These are phyloP conservation scores for Drosophila ironensis DNA, from an alignment of 1,140 invertebrate genomes.

Conservation along the genomic window DNA sequence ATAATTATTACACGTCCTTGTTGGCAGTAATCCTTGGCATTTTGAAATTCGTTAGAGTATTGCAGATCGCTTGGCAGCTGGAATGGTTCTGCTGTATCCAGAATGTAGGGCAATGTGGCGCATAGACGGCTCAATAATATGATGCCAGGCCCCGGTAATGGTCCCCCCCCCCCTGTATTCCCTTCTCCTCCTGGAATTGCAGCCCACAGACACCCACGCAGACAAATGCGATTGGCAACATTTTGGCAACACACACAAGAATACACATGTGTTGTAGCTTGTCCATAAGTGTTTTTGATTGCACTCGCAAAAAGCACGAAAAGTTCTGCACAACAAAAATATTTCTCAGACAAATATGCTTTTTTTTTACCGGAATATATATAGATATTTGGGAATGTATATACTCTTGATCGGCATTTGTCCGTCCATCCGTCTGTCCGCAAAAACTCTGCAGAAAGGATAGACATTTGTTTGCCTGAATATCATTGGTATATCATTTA, in stretches of 20 bases:
- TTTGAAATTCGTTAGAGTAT: too few species aligned
- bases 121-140: conserved; percentile 77
- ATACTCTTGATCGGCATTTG: too few species aligned
- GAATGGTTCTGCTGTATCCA: too few species aligned
- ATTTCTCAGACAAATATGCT: neutral
- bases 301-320: neutral
- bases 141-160: conserved; percentile 32
- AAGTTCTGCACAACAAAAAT: neutral
- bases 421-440: too few species aligned
- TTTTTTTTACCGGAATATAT: too few species aligned
- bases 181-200: conserved; percentile 26
- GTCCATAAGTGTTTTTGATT: conserved; percentile 59
- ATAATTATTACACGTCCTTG: too few species aligned
- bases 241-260: conserved; percentile 56
- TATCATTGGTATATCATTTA: too few species aligned
- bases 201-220: conserved; percentile 49
- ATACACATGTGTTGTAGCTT: conserved; percentile 8
- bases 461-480: too few species aligned
- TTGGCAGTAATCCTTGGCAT: too few species aligned
- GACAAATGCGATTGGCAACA: conserved; percentile 63
- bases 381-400: too few species aligned
- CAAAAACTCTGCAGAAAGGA: too few species aligned
- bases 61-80: too few species aligned
- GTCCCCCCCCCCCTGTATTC: neutral
- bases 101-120: conserved; percentile 74